Percentiles rank a stretch among this genome's conserved stretches.
Conservation (phyloP, 2,113 vertebrate species). For the Anhinga anhinga region DNA sequence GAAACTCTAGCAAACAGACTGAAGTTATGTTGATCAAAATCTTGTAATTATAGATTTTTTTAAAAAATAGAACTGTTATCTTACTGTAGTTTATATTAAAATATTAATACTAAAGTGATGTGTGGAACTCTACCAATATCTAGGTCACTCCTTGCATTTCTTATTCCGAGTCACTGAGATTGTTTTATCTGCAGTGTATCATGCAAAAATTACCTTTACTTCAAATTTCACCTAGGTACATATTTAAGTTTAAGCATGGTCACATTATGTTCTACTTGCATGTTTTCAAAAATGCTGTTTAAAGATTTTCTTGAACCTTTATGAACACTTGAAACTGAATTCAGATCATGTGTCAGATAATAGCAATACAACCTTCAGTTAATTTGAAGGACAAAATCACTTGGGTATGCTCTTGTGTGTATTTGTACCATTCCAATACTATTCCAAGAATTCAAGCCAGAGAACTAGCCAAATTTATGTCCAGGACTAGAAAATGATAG, state of each 20-base stretch:
- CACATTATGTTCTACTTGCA: neutral
- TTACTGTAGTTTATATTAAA: neutral
- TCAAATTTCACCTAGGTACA: neutral
- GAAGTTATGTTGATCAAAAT: neutral
- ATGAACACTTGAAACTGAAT: neutral
- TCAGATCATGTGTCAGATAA: neutral
- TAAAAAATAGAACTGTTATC: neutral
- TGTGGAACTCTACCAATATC: neutral
- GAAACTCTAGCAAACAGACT: neutral
- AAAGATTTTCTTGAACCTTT: neutral
- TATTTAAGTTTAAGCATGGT: neutral
- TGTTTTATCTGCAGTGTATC: neutral
- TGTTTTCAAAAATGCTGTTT: neutral
- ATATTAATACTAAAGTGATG: neutral
- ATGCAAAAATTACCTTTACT: neutral
- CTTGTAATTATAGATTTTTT: neutral
- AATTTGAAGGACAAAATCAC: neutral
- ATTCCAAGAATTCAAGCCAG: neutral
- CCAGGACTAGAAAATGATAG: neutral
- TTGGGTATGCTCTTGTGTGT: too few relatives aligned
- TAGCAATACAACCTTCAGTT: neutral
- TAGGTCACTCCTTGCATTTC: neutral
- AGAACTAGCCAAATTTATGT: neutral
- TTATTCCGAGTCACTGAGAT: neutral
- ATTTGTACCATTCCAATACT: neutral